Conservation (phyloP, 2,797 vertebrate species). For the Bovichtus variegatus region DNA sequence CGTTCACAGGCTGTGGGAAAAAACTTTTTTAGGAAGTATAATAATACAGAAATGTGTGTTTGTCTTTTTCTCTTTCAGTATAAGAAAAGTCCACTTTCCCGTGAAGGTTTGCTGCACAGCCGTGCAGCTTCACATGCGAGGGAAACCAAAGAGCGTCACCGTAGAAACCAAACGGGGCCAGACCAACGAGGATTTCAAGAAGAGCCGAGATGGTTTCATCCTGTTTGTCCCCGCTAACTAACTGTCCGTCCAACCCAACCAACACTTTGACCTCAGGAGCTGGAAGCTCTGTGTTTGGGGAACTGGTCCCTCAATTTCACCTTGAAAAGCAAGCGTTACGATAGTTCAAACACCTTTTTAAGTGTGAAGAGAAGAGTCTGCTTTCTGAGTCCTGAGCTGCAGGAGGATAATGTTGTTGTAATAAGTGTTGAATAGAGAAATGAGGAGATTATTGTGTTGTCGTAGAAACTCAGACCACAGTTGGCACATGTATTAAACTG, state of each 20-base stretch:
- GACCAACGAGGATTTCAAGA: conserved; percentile 80
- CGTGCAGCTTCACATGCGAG: conserved; percentile 82
- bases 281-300: not conserved
- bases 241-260: not conserved
- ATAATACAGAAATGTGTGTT: conserved; percentile 6
- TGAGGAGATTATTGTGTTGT: not conserved
- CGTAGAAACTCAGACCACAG: not conserved
- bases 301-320: not conserved
- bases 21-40: not conserved
- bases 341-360: conserved; percentile 11
- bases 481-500: not conserved
- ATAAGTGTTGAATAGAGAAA: not conserved
- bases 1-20: not conserved
- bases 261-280: not conserved
- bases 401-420: not conserved
- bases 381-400: conserved; percentile 12
- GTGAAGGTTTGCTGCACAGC: conserved; percentile 77
- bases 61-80: conserved; percentile 68
- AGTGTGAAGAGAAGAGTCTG: conserved; percentile 9
- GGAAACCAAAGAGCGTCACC: conserved; percentile 78
- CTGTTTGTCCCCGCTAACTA: conserved; percentile 79
- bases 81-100: conserved; percentile 68
- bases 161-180: conserved; percentile 80
- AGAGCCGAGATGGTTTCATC: conserved; percentile 81
- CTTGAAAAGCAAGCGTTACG: not conserved